phyloP scores from a whole-genome alignment of 2,797 vertebrate species.

The Leptodactylus fallax region DNA sequence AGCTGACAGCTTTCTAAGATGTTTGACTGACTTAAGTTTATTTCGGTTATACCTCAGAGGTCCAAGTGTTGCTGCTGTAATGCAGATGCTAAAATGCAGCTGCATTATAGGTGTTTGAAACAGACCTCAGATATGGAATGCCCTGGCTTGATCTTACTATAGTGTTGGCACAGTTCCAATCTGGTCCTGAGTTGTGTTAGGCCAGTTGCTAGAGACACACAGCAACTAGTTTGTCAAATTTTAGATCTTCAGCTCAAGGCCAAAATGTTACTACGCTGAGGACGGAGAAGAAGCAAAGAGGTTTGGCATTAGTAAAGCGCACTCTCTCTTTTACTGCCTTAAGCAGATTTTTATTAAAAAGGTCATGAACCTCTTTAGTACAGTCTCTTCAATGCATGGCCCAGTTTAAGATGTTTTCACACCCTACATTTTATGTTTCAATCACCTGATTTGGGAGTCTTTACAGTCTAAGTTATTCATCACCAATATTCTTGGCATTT shows the following conservation, averaged over 20 bases:
- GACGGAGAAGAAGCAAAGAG: not conserved
- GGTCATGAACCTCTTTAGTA: not conserved
- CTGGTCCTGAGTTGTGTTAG: not conserved
- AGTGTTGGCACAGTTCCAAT: not conserved
- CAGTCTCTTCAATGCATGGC: not conserved
- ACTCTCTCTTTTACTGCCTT: not conserved
- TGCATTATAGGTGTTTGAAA: not conserved
- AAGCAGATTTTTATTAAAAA: not conserved
- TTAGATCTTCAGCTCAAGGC: not conserved
- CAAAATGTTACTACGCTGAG: not conserved
- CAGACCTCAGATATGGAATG: not conserved
- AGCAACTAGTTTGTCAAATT: not conserved
- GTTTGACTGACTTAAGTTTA: no score
- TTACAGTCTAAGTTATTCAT: constrained; percentile 26
- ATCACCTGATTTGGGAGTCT: not conserved
- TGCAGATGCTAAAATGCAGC: not conserved
- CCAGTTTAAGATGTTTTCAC: constrained; percentile 23
- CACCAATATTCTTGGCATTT: constrained; percentile 37
- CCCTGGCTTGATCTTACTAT: not conserved
- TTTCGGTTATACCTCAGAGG: not conserved
- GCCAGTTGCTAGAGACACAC: not conserved
- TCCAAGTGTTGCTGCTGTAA: not conserved
- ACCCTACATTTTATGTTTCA: no score
- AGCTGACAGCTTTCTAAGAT: no score
- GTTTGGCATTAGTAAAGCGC: not conserved